A percentile compares a stretch with the other conserved stretches of the same genome.
phyloP scores from a whole-genome alignment of 2,888 invertebrate species.

The Erebia aethiops region DNA sequence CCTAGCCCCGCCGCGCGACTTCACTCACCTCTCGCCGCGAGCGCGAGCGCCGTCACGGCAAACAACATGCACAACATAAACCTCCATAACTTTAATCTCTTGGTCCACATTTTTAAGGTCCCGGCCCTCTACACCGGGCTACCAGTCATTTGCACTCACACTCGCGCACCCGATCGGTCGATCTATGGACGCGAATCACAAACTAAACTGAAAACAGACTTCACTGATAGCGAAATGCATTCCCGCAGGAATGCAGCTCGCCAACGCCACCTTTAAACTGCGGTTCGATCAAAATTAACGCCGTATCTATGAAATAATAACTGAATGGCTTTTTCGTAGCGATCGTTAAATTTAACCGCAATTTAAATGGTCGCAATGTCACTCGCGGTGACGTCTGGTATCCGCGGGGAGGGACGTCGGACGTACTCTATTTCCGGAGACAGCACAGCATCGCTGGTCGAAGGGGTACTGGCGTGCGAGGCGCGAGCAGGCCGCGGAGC shows the following conservation, averaged over 20 bases:
- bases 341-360: slow-evolving; percentile 55
- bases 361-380: slow-evolving; percentile 64
- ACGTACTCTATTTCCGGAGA: slow-evolving; percentile 84
- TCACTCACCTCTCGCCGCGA: slow-evolving; percentile 76
- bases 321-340: slow-evolving; percentile 10
- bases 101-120: slow-evolving; percentile 79
- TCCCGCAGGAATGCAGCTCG: slow-evolving; percentile 67
- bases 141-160: slow-evolving; percentile 81
- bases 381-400: slow-evolving; percentile 52
- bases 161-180: slow-evolving; percentile 79
- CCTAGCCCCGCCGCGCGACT: slow-evolving; percentile 30
- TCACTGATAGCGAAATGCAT: slow-evolving; percentile 57
- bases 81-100: slow-evolving; percentile 79
- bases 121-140: slow-evolving; percentile 73
- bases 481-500: slow-evolving; percentile 50
- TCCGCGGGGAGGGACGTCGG: slow-evolving; percentile 57
- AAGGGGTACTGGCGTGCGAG: slow-evolving; percentile 78
- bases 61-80: slow-evolving; percentile 77
- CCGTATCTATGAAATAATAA: slow-evolving; percentile 1
- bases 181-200: slow-evolving; percentile 65
- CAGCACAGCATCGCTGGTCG: slow-evolving; percentile 84
- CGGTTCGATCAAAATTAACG: slow-evolving; percentile 42
- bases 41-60: slow-evolving; percentile 70
- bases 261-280: slow-evolving; percentile 61
- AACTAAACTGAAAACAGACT: slow-evolving; percentile 67